Evolutionary conservation across 2,888 invertebrate genomes (phyloP).

Genomic region (Heliconius cydno): DNA sequence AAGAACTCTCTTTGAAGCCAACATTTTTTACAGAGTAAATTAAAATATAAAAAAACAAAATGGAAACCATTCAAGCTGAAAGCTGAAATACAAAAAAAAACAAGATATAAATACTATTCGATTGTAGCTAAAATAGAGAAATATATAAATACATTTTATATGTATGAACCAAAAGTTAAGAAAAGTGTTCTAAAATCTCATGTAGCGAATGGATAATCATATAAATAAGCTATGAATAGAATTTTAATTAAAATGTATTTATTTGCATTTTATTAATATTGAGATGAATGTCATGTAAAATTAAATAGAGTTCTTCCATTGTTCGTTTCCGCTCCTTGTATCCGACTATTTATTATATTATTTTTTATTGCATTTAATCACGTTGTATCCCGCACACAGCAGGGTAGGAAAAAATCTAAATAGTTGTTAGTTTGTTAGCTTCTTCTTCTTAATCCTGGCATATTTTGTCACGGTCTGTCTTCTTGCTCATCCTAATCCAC

Average conservation of each 20-base stretch:
- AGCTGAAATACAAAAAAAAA: neutral
- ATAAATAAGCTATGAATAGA: neutral
- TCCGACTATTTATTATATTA: too few species aligned
- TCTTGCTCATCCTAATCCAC: too few species aligned
- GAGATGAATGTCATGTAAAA: neutral
- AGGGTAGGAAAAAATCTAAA: neutral
- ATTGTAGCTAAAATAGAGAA: too few species aligned
- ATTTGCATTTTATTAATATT: neutral
- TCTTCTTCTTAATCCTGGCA: too few species aligned
- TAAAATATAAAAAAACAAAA: neutral
- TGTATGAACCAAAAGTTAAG: neutral
- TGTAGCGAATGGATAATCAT: neutral
- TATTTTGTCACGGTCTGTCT: too few species aligned
- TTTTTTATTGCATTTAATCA: neutral
- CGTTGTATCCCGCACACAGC: neutral
- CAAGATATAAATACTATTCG: too few species aligned
- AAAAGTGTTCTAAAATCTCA: too few species aligned
- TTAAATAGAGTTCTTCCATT: neutral
- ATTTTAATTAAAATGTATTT: neutral
- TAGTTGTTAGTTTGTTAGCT: too few species aligned
- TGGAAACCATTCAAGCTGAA: neutral
- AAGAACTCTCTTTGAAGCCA: constrained; percentile 14
- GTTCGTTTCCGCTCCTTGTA: too few species aligned
- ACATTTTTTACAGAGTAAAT: neutral
- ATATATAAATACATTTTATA: neutral